These are phyloP conservation scores for Taphrorychus bicolor DNA, from an alignment of 2,888 invertebrate genomes.

Conservation along the genomic window DNA sequence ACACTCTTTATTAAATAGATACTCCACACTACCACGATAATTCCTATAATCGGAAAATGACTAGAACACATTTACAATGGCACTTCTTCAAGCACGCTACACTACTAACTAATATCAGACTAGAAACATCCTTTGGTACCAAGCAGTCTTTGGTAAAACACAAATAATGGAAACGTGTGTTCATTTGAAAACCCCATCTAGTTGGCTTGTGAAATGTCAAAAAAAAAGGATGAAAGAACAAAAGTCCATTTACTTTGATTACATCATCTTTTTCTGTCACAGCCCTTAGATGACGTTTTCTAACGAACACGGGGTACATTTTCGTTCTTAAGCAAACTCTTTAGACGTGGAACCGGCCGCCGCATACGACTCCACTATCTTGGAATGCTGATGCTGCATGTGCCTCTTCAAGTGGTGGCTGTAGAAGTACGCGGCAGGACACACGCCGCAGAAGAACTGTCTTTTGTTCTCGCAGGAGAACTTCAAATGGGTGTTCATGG, in stretches of 20 bases:
- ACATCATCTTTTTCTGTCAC: too few species aligned
- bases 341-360: neutral
- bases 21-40: neutral
- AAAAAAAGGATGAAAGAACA: too few species aligned
- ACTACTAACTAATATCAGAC: neutral
- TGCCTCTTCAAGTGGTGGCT: conserved; percentile 50
- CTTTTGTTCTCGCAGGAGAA: conserved; percentile 50
- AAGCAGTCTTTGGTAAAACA: neutral
- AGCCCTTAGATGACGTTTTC: too few species aligned
- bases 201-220: too few species aligned
- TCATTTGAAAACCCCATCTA: too few species aligned
- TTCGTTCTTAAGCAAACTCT: too few species aligned
- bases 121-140: neutral
- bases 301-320: too few species aligned
- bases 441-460: conserved; percentile 48
- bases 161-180: too few species aligned
- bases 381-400: conserved; percentile 43
- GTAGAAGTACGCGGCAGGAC: conserved; percentile 50
- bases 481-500: conserved; percentile 48
- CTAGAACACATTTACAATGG: neutral
- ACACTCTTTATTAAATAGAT: neutral
- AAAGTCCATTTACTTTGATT: too few species aligned
- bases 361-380: conserved; percentile 10
- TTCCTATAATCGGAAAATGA: neutral
- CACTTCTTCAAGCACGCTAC: neutral